Evolutionary conservation across 2,113 vertebrate species (phyloP).

Genomic region (Pogona vitticeps): DNA sequence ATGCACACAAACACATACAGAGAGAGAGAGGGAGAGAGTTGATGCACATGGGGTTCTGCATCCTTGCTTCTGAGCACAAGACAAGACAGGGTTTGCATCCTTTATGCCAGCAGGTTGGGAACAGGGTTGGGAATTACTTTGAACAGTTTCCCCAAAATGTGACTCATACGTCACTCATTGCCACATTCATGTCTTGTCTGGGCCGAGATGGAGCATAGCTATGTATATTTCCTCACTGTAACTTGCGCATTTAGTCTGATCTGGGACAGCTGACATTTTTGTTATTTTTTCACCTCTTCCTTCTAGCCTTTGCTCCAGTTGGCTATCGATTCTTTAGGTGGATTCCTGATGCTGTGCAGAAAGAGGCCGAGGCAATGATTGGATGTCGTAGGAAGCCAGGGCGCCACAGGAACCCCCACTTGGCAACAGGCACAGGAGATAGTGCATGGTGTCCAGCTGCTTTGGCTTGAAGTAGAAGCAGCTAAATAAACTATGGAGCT

Average conservation of each 20-base stretch:
- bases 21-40: too few species aligned
- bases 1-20: too few species aligned
- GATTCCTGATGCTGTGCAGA: not conserved
- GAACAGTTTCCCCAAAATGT: too few species aligned
- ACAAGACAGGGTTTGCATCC: too few species aligned
- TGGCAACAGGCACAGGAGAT: not conserved
- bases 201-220: not conserved
- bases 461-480: not conserved
- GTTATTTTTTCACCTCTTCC: not conserved
- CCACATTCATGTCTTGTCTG: not conserved
- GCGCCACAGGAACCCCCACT: not conserved
- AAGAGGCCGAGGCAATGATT: not conserved
- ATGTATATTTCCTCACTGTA: too few species aligned
- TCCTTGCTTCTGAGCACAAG: too few species aligned
- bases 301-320: not conserved
- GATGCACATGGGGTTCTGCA: too few species aligned
- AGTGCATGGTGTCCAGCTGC: not conserved
- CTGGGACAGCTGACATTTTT: not conserved
- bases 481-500: not conserved
- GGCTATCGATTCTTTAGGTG: not conserved
- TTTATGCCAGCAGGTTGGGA: not conserved
- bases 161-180: not conserved
- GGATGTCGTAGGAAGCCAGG: too few species aligned
- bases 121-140: not conserved
- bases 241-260: not conserved